These are phyloP conservation scores for Otus sunia DNA, from an alignment of 2,113 vertebrate species.

Conservation along the genomic window DNA sequence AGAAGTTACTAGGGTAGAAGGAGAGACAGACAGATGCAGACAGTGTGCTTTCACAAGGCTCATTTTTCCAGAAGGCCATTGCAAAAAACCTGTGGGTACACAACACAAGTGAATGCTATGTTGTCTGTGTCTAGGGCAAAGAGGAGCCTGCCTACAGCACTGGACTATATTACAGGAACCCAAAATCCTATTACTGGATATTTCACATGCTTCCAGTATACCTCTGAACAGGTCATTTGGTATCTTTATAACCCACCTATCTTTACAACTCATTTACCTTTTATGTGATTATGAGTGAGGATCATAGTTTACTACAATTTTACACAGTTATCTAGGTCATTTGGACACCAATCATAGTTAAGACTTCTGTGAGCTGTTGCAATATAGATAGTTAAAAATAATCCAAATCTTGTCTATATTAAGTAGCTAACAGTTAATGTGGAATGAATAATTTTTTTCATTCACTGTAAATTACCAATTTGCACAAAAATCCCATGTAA, in stretches of 20 bases:
- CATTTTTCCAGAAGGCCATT: background rate
- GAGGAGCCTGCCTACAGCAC: background rate
- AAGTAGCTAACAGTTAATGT: background rate
- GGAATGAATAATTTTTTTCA: background rate
- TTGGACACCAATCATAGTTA: background rate
- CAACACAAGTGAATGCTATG: background rate
- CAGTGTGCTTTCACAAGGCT: background rate
- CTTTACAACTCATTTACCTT: background rate
- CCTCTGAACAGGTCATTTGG: background rate
- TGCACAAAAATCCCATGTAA: background rate
- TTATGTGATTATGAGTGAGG: background rate
- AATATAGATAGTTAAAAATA: background rate
- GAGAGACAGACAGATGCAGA: background rate
- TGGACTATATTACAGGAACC: background rate
- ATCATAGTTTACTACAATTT: background rate
- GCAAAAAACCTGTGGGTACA: background rate
- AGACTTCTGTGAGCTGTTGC: background rate
- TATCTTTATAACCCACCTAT: background rate
- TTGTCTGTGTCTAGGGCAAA: background rate
- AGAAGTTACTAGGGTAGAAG: background rate
- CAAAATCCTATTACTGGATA: background rate
- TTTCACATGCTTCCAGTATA: background rate
- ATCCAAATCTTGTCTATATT: background rate
- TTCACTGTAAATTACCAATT: background rate
- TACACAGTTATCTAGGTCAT: background rate